Evolutionary conservation across 2,113 vertebrate species (phyloP), one percentile per base, ranked within the genome.

Genomic region (Dasyurus viverrinus): DNA sequence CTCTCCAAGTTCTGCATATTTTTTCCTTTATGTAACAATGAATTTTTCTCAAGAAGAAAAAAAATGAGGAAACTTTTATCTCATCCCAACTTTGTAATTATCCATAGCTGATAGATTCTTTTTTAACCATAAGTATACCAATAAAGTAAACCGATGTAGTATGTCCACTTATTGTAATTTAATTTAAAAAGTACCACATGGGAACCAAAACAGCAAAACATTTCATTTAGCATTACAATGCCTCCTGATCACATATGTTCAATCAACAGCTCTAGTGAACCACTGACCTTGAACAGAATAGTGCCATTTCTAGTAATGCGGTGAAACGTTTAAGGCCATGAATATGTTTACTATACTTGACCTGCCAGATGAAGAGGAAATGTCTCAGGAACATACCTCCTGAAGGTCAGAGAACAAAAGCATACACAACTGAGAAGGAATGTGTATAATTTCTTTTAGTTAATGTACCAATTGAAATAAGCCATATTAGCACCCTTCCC

Each of bases 201-300:
- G 14, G 68, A 84, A 22, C 68, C 68, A 84, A 46, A 23, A 84
- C 36, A 36, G 23, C 14, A 57, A 12, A 60, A 9, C 1, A 0
- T 30, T 14, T 47, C 30, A 55, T 23, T 89, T 53, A 53, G 27
- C 46, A 26, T 10, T 0, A 4, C 8, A 0, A 3, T 23, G 92
- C 5, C 10, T 10, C 30, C 23, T 1, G 1, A 42, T 19, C 48
- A 68, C 46, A 10, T 36, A 50, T 53, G 9, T 68, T 90, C 27
- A 1, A 0, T 48, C 36, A 2, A 2, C 4, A 9, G 14, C 92
- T 0, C 30, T 0, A 0, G 1, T 12, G 76, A 91, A 47, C 89
- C 7, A 84, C 57, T 30, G 54, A 19, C 76, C 27, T 9, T 3
- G 89, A 54, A 48, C 36, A 9, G 24, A 46, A 7, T 55, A 19